Evolutionary conservation across 2,888 invertebrate species (phyloP), one percentile per base, ranked within the genome.

Genomic region (Smittia aterrima): DNA sequence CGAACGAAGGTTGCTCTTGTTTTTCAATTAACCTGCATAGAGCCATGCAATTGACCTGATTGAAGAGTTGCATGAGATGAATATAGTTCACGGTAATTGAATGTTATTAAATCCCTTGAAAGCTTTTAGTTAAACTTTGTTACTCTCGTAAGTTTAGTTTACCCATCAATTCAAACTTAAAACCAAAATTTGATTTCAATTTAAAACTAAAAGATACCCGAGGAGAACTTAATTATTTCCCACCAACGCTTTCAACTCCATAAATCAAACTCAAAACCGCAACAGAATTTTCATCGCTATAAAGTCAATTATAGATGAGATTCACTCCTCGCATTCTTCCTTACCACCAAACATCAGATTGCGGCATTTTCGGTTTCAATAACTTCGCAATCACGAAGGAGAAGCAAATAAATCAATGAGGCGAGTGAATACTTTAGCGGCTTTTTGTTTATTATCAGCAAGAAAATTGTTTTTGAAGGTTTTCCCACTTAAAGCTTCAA

Each of bases 371-470:
- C n/a, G 47, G 47, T 47, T 47, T 16, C 20, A 58, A 58, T 20
- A 18, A 3, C 9, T 58, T 58, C 9, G 11, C 9, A 58, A 58
- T 1, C 58, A 18, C 1, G 20, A 58, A n/a, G 18, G 18, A 58
- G 22, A 58, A n/a, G n/a, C n/a, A n/a, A 9, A 58, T 27, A 70
- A 70, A 27, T 53, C 53, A 70, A 70, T 70, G 53, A n/a, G 16
- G 53, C 53, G 53, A 25, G 22, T 70, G 47, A 47, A 47, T 27
- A 47, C 53, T 70, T 70, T 70, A 70, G 25, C 67, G 6, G 24
- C 1, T 67, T 47, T 58, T 58, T 58, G 18, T 58, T 58, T 58
- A 58, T 58, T 47, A 16, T 47, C 47, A n/a, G 47, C 3, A 6
- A 2, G 47, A n/a, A 3, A 11, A 58, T 3, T 22, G 58, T 58